Percentiles rank a stretch among this genome's conserved stretches.
phyloP scores from a whole-genome alignment of 2,797 vertebrate genomes.

The Phylloscopus collybita region DNA sequence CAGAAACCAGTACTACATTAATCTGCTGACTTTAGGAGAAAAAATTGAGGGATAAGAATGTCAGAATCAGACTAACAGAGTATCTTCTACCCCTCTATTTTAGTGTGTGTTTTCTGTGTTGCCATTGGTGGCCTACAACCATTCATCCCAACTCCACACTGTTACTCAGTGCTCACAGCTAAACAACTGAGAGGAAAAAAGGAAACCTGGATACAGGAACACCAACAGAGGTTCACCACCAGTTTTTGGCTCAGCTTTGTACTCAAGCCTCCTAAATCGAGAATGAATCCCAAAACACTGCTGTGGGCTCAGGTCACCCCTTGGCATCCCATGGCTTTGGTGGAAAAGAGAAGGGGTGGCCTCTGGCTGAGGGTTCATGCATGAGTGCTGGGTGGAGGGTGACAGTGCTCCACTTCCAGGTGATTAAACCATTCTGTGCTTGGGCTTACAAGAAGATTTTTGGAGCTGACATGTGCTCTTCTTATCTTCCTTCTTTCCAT shows the following conservation, averaged over 20 bases:
- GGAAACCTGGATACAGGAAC: rapidly evolving
- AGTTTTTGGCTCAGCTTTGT: not conserved
- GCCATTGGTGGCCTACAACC: not conserved
- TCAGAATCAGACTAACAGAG: not conserved
- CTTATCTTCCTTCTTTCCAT: not conserved
- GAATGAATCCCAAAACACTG: not conserved
- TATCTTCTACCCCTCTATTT: not conserved
- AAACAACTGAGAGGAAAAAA: not conserved
- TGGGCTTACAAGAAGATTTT: not conserved
- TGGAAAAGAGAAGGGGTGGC: not conserved
- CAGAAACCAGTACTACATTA: not conserved
- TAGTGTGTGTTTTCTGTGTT: not conserved
- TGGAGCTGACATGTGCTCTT: not conserved
- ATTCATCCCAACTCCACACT: rapidly evolving
- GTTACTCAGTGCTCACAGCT: rapidly evolving
- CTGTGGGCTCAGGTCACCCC: not conserved
- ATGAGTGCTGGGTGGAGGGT: not conserved
- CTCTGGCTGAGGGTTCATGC: rapidly evolving
- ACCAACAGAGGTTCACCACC: rapidly evolving
- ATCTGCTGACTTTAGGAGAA: not conserved
- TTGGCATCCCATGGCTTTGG: not conserved
- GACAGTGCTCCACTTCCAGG: not conserved
- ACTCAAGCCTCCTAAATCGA: not conserved
- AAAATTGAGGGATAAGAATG: not conserved
- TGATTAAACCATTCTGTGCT: not conserved